These are phyloP conservation scores for Bombus impatiens DNA, from an alignment of 1,140 invertebrate species.

Conservation along the genomic window DNA sequence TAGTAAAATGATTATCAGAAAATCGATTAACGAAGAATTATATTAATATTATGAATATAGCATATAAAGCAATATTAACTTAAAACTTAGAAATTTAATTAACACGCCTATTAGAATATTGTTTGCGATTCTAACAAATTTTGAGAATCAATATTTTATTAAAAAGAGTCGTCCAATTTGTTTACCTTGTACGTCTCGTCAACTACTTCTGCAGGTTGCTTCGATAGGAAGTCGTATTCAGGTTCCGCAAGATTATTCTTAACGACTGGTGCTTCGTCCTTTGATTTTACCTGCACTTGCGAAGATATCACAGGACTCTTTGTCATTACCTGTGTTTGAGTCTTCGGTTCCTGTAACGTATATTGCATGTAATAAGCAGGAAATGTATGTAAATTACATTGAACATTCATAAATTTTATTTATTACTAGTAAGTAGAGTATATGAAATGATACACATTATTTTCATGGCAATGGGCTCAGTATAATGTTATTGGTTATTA, in stretches of 20 bases:
- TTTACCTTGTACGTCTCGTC: conserved; percentile 88
- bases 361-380: too few species aligned
- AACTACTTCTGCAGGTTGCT: conserved; percentile 90
- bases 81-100: too few species aligned
- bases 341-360: conserved; percentile 8
- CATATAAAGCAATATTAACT: too few species aligned
- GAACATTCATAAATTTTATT: background rate
- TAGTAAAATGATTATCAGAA: background rate
- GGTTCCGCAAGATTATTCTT: conserved; percentile 90
- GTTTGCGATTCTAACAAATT: too few species aligned
- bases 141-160: too few species aligned
- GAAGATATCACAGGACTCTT: conserved; percentile 72
- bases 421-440: too few species aligned
- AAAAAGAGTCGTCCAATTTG: background rate
- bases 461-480: background rate
- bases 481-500: too few species aligned
- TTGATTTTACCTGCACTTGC: conserved; percentile 69
- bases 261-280: conserved; percentile 77
- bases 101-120: too few species aligned
- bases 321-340: conserved; percentile 58
- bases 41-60: too few species aligned
- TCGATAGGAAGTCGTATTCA: conserved; percentile 91
- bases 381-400: background rate
- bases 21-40: background rate
- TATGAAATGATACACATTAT: background rate